phyloP scores from a whole-genome alignment of 2,797 vertebrate species.

The Pagetopsis macropterus region DNA sequence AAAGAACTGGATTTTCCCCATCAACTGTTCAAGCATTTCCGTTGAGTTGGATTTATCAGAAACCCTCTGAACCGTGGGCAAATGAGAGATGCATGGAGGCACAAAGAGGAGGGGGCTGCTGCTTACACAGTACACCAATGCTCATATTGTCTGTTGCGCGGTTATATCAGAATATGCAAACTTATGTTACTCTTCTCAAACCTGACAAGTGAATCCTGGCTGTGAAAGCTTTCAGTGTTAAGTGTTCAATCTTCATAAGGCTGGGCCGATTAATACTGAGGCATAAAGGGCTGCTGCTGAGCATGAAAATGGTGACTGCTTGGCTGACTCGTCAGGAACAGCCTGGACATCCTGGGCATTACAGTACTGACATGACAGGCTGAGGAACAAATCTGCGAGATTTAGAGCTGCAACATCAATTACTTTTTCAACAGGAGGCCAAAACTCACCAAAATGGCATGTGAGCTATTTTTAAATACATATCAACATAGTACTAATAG shows the following conservation, averaged over 20 bases:
- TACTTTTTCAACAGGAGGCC: too few species aligned
- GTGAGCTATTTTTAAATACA: too few species aligned
- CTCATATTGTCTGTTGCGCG: slow-evolving; percentile 34
- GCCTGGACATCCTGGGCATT: slow-evolving; percentile 38
- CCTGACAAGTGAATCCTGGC: slow-evolving; percentile 48
- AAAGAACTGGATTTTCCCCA: slow-evolving; percentile 64
- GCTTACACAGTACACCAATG: slow-evolving; percentile 41
- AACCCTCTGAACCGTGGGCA: slow-evolving; percentile 34
- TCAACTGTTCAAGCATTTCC: slow-evolving; percentile 59
- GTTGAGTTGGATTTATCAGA: slow-evolving; percentile 59
- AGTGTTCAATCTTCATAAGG: slow-evolving; percentile 44
- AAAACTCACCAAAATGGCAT: too few species aligned
- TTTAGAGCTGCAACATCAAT: too few species aligned
- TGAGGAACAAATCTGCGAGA: slow-evolving; percentile 16
- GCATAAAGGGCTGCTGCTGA: slow-evolving; percentile 56
- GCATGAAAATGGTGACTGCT: slow-evolving; percentile 49
- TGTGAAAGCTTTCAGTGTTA: slow-evolving; percentile 54
- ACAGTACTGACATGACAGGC: slow-evolving; percentile 19
- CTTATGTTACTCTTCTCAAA: slow-evolving; percentile 42
- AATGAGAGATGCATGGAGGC: slow-evolving; percentile 29
- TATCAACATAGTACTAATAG: too few species aligned
- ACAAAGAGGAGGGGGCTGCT: not conserved
- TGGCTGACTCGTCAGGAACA: slow-evolving; percentile 40
- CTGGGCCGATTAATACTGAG: slow-evolving; percentile 50
- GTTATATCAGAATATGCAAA: slow-evolving; percentile 42